Percentiles rank a stretch among this genome's conserved stretches.
phyloP scores from a whole-genome alignment of 1,140 invertebrate genomes.

The Meloidogyne chitwoodi region DNA sequence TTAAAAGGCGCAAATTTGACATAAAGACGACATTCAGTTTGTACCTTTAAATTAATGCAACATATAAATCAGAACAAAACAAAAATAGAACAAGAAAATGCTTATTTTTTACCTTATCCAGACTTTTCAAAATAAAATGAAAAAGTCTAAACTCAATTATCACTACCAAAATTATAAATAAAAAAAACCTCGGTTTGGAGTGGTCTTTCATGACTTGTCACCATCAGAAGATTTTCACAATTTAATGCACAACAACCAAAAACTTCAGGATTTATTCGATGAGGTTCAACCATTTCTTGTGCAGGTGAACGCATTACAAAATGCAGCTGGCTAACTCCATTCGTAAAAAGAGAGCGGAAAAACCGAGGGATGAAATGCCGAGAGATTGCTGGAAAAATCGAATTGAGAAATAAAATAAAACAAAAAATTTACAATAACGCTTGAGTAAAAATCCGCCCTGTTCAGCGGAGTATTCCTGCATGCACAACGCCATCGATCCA shows the following conservation, averaged over 20 bases:
- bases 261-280: constrained; percentile 3
- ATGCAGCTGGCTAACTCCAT: constrained; percentile 28
- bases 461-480: constrained; percentile 12
- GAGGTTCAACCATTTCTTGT: constrained; percentile 19
- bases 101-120: too few relatives aligned
- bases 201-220: constrained; percentile 30
- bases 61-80: neutral
- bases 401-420: neutral
- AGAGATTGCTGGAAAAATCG: constrained; percentile 26
- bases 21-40: constrained; percentile 35
- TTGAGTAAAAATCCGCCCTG: constrained; percentile 18
- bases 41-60: constrained; percentile 12
- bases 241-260: constrained; percentile 33
- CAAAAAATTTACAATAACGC: constrained; percentile 24
- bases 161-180: neutral
- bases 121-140: too few relatives aligned
- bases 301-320: constrained; percentile 20
- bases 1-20: constrained; percentile 38
- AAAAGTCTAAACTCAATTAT: neutral
- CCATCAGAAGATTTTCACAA: constrained; percentile 38
- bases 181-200: constrained; percentile 20
- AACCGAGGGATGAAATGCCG: constrained; percentile 31
- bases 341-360: constrained; percentile 36
- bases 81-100: too few relatives aligned
- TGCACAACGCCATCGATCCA: constrained; percentile 14